Evolutionary conservation across 2,888 invertebrate species (phyloP), one percentile per base, ranked within the genome.

Genomic region (Cinara cedri): DNA sequence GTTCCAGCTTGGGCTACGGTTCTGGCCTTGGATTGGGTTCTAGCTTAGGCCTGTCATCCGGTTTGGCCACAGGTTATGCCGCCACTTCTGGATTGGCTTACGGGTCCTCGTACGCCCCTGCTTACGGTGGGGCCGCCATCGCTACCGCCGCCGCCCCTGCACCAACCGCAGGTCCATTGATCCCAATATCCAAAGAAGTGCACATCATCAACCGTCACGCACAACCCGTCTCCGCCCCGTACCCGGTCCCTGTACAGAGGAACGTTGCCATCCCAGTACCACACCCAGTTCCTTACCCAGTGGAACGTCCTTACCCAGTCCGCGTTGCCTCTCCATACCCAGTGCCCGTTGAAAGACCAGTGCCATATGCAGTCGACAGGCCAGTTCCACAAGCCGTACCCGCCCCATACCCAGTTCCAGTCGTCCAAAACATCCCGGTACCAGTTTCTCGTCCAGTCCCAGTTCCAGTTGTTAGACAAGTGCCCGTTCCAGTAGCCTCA

Each of bases 201-300:
- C 54, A 57, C 21, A 57, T 78, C 68, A 60, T 78, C 57, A 78
- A 78, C 49, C 76, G 76, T 68, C 76, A 78, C 21, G 76, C 76
- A 3, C 76, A 78, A 57, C 76, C 49, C 1, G 60, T 78, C 3
- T 78, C 76, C 14, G 55, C 49, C 13, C 76, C 76, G 76, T 78
- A 70, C 68, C 76, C 76, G 13, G 76, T 78, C 6, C 44, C 49
- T 2, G 68, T 78, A 1, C 68, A 68, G 9, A 68, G 68, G 16
- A 70, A 11, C 19, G 76, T 78, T 19, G 68, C 46, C 68, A 34
- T 78, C 19, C 76, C 76, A 4, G 68, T 78, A 14, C 76, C 76
- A 24, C 66, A 66, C 9, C 68, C 76, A 3, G 76, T 78, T 1
- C 76, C 76, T 19, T 78, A 68, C 60, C 76, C 76, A 6, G 68